Evolutionary conservation across 2,888 invertebrate species (phyloP), one percentile per base, ranked within the genome.

Genomic region (Cancer borealis): DNA sequence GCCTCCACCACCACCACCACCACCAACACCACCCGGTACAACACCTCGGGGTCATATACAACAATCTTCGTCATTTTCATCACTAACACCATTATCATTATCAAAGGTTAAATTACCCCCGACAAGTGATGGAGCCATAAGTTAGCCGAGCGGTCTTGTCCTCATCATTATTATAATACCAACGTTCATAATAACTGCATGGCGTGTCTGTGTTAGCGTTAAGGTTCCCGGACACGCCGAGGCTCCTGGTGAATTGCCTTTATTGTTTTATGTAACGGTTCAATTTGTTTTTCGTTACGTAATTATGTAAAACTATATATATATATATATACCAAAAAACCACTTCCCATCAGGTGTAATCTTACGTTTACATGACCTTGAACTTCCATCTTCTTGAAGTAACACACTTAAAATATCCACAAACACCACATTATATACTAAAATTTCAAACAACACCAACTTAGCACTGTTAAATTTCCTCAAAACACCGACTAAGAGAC

Each of bases 51-150:
- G 84, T 39, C 84, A 17, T 84, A 39, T 39, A 84, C 39, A 84
- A 14, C 84, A 39, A 84, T 84, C 39, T 39, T 84, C 84, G 39
- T 84, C 84, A 84, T 39, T 84, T 84, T 84, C 84, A 84, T 84
- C 84, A 84, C 84, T 30, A 30, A 30, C 84, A 12, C 84, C 14
- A 84, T 39, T 17, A 39, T 39, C 84, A 84, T 84, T 84, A 84
- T 39, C 39, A 39, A 39, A 26, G 39, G 84, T 10, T 84, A 39
- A 84, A 39, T 84, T 14, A 84, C 17, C 84, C 84, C 26, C 39
- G 84, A 84, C 84, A 84, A 84, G 84, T 84, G 84, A 84, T 39
- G 84, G 84, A 39, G 39, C 17, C 84, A 39, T 84, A 84, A 84
- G 14, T 84, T 39, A 39, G 14, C 2, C 39, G 10, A 39, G 17